Base-by-base conservation (phyloP, 2,797 vertebrate species). In the Siniperca undulata region DNA sequence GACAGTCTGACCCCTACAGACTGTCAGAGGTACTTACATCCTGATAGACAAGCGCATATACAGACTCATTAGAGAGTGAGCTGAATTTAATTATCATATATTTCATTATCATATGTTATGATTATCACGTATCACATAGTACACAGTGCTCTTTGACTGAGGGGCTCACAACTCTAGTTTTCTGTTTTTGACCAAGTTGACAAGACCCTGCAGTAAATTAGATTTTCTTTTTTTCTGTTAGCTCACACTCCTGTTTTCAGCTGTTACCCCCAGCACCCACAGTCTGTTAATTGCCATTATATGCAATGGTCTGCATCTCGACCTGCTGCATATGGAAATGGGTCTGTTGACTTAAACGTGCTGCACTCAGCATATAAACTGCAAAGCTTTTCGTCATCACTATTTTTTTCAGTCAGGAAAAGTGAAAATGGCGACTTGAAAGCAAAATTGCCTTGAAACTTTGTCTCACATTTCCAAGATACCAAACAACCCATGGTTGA, bases 1-100 rank as follows among this genome's bases (percentile, higher is more conserved):
- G 83, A 69, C 75, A 93, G 81, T 71, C 86, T 94, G 95, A 87
- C 93, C 89, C 91, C 94, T 94, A 86, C 91, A 93, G 94, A 92
- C 90, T 50, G 36, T 48, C 70, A 59, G 20, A 38, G 65, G 84
- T 68, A 91, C 61, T 64, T 71, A 20, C 82, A 78, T 59, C 10
- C 70, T 22, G 71, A 82, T 40, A 56, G 19, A 46, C 20, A 3
- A 48, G 14, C 48, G 48, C 58, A 65, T 38, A n/a, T 22, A 59
- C 12, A 24, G 42, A 50, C 27, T 74, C 44, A 68, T 59, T 42
- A 17, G 22, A 53, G 11, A 7, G n/a, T 34, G 14, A 44, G 61
- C 38, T 46, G 12, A 64, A 69, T 74, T 46, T 68, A 53, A 69
- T 87, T 55, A 81, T 53, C 20, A 36, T 40, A 14, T n/a, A 69